A percentile compares a stretch with the other conserved stretches of the same genome.
These are phyloP conservation scores for Neogobius melanostomus DNA, from an alignment of 2,113 vertebrate genomes.

Conservation along the genomic window DNA sequence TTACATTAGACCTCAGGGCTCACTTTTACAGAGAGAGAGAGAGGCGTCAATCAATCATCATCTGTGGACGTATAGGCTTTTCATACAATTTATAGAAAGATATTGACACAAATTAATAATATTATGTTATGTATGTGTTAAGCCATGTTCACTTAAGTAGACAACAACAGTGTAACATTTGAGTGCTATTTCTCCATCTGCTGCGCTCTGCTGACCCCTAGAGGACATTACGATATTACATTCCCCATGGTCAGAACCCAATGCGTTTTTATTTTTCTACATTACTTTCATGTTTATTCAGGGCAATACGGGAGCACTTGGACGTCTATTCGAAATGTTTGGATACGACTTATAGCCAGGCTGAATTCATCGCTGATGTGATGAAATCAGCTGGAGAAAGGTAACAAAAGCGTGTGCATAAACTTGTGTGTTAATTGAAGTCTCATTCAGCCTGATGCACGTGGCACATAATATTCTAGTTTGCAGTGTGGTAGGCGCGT, in stretches of 20 bases:
- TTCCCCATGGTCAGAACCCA: not conserved
- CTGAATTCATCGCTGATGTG: slow-evolving; percentile 61
- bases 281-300: slow-evolving; percentile 25
- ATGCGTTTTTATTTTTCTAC: not conserved
- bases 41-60: not conserved
- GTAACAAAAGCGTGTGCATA: slow-evolving; percentile 42
- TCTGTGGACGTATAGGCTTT: not conserved
- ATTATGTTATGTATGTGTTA: too few species aligned
- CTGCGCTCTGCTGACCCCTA: slow-evolving; percentile 49
- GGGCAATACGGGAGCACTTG: slow-evolving; percentile 70
- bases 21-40: not conserved
- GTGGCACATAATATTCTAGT: slow-evolving; percentile 40
- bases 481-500: slow-evolving; percentile 66
- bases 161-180: too few species aligned
- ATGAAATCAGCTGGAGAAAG: slow-evolving; percentile 76
- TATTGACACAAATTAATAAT: too few species aligned
- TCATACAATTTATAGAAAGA: not conserved
- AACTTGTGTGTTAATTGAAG: not conserved
- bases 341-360: slow-evolving; percentile 75
- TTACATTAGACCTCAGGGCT: not conserved
- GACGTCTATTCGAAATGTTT: slow-evolving; percentile 62
- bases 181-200: not conserved
- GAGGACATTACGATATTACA: slow-evolving; percentile 17
- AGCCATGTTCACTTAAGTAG: too few species aligned
- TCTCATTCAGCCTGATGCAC: not conserved